Percentiles rank a stretch among this genome's conserved stretches.
phyloP scores from a whole-genome alignment of 2,113 vertebrate genomes.

The Holacanthus passer region DNA sequence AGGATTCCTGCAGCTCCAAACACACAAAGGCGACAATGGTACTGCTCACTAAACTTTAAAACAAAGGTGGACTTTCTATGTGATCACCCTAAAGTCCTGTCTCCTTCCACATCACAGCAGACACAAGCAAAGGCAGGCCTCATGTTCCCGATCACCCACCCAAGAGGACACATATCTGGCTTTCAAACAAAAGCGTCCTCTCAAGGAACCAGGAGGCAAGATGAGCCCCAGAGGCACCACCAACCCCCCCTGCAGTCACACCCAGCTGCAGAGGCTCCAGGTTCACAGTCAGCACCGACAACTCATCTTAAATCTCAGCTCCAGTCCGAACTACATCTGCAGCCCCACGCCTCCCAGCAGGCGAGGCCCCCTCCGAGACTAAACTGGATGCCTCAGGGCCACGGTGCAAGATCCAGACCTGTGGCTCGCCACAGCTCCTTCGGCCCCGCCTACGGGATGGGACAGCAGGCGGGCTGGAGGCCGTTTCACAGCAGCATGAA shows the following conservation, averaged over 20 bases:
- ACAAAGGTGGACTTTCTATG: slow-evolving; percentile 15
- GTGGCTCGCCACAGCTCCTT: slow-evolving; percentile 37
- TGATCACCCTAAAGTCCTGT: slow-evolving; percentile 15
- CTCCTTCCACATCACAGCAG: slow-evolving; percentile 22
- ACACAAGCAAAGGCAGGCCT: slow-evolving; percentile 2
- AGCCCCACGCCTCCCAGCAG: slow-evolving; percentile 30
- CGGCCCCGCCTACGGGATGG: background rate
- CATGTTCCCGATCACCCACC: background rate
- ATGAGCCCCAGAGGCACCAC: background rate
- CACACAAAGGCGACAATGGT: slow-evolving; percentile 23
- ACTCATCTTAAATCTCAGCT: slow-evolving; percentile 6
- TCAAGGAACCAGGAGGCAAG: slow-evolving; percentile 10
- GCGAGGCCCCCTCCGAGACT: slow-evolving; percentile 8
- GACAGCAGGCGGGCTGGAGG: slow-evolving; percentile 36
- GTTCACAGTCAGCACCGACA: background rate
- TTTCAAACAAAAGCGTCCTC: slow-evolving; percentile 14
- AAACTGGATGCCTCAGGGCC: slow-evolving; percentile 52
- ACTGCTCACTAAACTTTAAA: slow-evolving; percentile 1
- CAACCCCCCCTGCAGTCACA: background rate
- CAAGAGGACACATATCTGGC: background rate
- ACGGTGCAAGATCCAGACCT: slow-evolving; percentile 1
- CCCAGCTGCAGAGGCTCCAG: background rate
- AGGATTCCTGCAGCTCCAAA: background rate
- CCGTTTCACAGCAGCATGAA: background rate
- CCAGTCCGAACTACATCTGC: background rate